Conservation (phyloP, 2,113 vertebrate genomes). For the Hemibagrus wyckioides region DNA sequence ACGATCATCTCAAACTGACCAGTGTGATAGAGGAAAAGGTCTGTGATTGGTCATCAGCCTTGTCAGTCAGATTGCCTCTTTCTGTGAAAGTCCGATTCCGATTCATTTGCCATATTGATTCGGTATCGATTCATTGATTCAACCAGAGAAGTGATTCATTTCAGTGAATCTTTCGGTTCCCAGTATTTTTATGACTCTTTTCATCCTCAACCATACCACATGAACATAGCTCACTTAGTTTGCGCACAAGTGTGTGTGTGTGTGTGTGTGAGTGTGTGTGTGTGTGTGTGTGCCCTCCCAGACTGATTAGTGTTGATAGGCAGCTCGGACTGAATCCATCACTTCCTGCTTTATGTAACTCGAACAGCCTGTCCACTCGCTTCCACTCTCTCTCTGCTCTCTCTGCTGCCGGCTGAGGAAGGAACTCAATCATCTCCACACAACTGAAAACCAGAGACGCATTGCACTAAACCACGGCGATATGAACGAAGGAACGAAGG, state of each 20-base stretch:
- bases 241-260: constrained; percentile 32
- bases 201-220: constrained; percentile 28
- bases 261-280: constrained; percentile 34
- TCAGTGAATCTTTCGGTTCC: background rate
- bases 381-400: constrained; percentile 71
- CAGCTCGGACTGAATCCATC: constrained; percentile 65
- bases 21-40: background rate
- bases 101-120: background rate
- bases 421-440: constrained; percentile 37
- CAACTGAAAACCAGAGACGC: constrained; percentile 58
- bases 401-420: constrained; percentile 71
- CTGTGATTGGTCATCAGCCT: background rate
- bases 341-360: constrained; percentile 67
- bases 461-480: constrained; percentile 21
- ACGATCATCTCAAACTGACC: background rate
- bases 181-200: background rate
- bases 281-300: constrained; percentile 59
- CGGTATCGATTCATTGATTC: background rate
- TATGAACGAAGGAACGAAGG: background rate
- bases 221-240: constrained; percentile 12
- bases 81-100: background rate
- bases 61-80: background rate
- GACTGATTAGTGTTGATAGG: constrained; percentile 70
- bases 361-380: constrained; percentile 70
- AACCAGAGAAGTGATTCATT: background rate